Conservation (phyloP, 2,113 vertebrate genomes). For the Mola mola region DNA sequence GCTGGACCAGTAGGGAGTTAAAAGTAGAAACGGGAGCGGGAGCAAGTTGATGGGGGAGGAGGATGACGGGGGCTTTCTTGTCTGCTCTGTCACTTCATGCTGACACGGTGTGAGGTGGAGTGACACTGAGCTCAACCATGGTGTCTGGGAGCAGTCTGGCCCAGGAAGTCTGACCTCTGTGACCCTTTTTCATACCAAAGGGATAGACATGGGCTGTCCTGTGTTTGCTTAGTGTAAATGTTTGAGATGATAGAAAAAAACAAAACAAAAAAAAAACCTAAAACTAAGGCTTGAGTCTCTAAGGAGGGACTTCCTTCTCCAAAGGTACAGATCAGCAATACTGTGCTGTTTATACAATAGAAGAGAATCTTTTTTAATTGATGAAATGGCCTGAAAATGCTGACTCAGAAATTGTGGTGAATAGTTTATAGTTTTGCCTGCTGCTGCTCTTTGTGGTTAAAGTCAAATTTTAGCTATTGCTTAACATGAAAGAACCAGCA, state of each 20-base stretch:
- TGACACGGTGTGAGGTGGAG: constrained; percentile 75
- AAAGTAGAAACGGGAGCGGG: constrained; percentile 38
- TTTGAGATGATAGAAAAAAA: constrained; percentile 3
- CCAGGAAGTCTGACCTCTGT: constrained; percentile 55
- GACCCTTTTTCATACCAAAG: constrained; percentile 52
- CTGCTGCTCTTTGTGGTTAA: constrained; percentile 30
- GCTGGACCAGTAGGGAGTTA: constrained; percentile 60
- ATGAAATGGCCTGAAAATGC: constrained; percentile 61
- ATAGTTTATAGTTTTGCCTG: constrained; percentile 38
- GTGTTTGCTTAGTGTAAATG: constrained; percentile 62
- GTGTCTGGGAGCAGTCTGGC: constrained; percentile 69
- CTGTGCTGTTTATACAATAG: constrained; percentile 54
- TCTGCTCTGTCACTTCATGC: constrained; percentile 74
- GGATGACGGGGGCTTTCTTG: constrained; percentile 27
- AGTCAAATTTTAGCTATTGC: constrained; percentile 28
- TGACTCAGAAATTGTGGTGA: constrained; percentile 54
- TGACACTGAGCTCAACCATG: constrained; percentile 73
- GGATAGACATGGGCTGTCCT: constrained; percentile 47
- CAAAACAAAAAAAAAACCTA: not conserved
- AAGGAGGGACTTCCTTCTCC: constrained; percentile 51
- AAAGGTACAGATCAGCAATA: constrained; percentile 66
- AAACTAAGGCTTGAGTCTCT: constrained; percentile 42
- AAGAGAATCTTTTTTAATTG: constrained; percentile 45
- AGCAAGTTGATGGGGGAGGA: constrained; percentile 20
- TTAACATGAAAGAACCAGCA: constrained; percentile 9